phyloP scores from a whole-genome alignment of 2,888 invertebrate species.

The Halictus quadricinctus region DNA sequence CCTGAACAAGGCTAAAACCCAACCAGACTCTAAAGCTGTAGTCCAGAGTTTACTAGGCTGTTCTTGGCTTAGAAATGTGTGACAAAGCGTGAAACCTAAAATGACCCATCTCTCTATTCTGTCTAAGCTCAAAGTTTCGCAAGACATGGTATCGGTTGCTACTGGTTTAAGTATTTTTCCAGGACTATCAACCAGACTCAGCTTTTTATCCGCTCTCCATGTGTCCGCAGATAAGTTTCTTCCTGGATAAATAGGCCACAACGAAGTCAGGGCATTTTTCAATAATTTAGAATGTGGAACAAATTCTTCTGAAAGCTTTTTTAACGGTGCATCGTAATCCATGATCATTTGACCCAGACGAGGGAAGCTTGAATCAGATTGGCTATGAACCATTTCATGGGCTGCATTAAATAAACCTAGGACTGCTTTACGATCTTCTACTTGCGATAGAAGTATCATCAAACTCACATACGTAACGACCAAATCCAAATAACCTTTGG shows the following conservation, averaged over 20 bases:
- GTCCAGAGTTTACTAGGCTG: constrained; percentile 95
- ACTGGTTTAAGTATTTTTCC: constrained; percentile 97
- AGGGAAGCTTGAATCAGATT: constrained; percentile 96
- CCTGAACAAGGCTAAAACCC: constrained; percentile 96
- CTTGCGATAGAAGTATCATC: constrained; percentile 98
- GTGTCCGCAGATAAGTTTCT: constrained; percentile 96
- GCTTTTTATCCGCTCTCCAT: constrained; percentile 95
- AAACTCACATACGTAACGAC: constrained; percentile 96
- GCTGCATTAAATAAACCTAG: constrained; percentile 98
- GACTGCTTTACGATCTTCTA: constrained; percentile 98
- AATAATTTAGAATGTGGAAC: constrained; percentile 95
- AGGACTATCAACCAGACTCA: constrained; percentile 97
- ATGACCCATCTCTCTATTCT: constrained; percentile 98
- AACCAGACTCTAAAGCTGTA: constrained; percentile 94
- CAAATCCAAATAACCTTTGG: constrained; percentile 97
- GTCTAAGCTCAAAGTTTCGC: constrained; percentile 98
- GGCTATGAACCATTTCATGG: constrained; percentile 96
- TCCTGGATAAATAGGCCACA: constrained; percentile 93
- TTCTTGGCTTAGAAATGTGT: constrained; percentile 91
- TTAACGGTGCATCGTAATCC: constrained; percentile 97
- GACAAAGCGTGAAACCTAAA: constrained; percentile 95
- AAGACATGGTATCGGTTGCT: constrained; percentile 97
- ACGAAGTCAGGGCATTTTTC: constrained; percentile 92
- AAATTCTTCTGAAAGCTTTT: constrained; percentile 98
- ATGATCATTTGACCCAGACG: constrained; percentile 98